Conservation (phyloP, 2,113 vertebrate genomes). For the Jaculus jaculus region DNA sequence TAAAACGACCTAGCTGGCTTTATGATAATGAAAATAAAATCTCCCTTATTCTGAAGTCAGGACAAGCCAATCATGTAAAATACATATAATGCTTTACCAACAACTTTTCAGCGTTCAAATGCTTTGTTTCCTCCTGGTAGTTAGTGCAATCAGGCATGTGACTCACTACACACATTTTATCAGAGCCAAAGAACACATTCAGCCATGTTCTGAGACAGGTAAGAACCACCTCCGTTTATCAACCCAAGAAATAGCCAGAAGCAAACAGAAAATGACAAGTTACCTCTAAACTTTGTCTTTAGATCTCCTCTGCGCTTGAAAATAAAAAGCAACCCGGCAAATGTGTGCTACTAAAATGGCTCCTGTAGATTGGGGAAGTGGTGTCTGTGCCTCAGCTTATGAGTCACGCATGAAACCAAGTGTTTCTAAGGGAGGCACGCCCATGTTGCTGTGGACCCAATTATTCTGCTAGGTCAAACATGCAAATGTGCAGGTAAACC, state of each 20-base stretch:
- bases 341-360: constrained; percentile 87
- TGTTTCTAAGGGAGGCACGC: constrained; percentile 84
- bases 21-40: constrained; percentile 41
- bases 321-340: constrained; percentile 79
- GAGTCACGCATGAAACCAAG: constrained; percentile 87
- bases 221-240: constrained; percentile 57
- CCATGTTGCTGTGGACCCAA: constrained; percentile 85
- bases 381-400: constrained; percentile 85
- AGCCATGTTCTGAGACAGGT: constrained; percentile 75
- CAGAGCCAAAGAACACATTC: constrained; percentile 72
- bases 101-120: constrained; percentile 49
- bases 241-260: constrained; percentile 53
- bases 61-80: not conserved
- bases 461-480: constrained; percentile 85
- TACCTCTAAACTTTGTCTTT: constrained; percentile 77
- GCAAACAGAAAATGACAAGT: constrained; percentile 64
- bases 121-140: constrained; percentile 63
- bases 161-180: constrained; percentile 76
- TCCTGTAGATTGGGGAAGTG: constrained; percentile 87
- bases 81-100: not conserved
- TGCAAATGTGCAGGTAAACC: constrained; percentile 84
- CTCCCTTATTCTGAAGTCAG: constrained; percentile 55
- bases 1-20: constrained; percentile 48
- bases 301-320: constrained; percentile 72
- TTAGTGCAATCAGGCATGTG: constrained; percentile 71